Percentiles rank a stretch among this genome's conserved stretches.
Evolutionary conservation across 2,888 invertebrate genomes (phyloP).

Genomic region (Tachina fera): DNA sequence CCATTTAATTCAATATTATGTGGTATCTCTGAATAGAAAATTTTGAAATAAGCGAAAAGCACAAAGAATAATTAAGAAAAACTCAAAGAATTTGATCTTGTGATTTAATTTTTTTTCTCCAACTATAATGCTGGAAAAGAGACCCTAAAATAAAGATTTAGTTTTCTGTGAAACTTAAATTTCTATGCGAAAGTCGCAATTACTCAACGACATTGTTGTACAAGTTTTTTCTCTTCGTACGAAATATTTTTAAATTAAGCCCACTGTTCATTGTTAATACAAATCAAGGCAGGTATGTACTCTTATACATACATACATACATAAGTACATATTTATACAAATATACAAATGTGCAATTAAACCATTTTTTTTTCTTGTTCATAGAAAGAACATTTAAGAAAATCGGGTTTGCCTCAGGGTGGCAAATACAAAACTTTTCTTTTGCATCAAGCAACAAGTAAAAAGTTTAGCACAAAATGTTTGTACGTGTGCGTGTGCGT

Average conservation of each 20-base stretch:
- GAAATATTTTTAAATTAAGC: neutral
- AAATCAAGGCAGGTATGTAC: neutral
- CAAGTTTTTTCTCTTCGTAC: too few species aligned
- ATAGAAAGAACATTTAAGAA: neutral
- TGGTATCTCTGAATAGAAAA: too few species aligned
- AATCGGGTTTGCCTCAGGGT: constrained; percentile 8
- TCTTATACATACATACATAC: too few species aligned
- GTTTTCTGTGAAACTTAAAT: too few species aligned
- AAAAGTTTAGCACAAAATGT: constrained; percentile 32
- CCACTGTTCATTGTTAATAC: neutral
- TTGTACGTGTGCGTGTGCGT: neutral
- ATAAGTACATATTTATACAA: neutral
- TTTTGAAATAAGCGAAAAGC: too few species aligned
- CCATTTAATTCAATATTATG: too few species aligned
- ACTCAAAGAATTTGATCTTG: too few species aligned
- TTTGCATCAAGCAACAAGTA: constrained; percentile 61
- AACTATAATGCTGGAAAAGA: too few species aligned
- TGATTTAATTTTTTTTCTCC: too few species aligned
- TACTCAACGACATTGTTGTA: neutral
- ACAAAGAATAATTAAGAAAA: too few species aligned
- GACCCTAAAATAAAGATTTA: too few species aligned
- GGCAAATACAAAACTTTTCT: neutral
- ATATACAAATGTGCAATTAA: constrained; percentile 18
- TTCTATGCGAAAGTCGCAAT: too few species aligned
- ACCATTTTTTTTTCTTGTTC: neutral